A percentile compares a stretch with the other conserved stretches of the same genome.
phyloP scores from a whole-genome alignment of 2,797 vertebrate genomes.

The Acipenser ruthenus region DNA sequence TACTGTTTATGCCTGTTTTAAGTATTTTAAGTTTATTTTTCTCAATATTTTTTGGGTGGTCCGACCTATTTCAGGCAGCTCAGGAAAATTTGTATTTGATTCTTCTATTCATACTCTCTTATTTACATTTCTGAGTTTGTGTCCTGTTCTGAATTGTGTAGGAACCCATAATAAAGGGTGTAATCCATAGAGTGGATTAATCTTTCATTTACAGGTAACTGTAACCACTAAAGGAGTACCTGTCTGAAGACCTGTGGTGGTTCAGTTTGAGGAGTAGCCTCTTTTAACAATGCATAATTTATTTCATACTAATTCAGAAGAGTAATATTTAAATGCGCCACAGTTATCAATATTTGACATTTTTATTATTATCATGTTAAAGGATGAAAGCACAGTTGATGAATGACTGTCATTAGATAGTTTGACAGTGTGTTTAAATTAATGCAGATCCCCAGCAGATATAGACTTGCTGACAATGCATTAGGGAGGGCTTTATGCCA shows the following conservation, averaged over 20 bases:
- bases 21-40: too few species aligned
- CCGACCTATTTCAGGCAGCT: too few species aligned
- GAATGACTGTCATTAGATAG: conserved; percentile 50
- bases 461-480: conserved; percentile 28
- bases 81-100: too few species aligned
- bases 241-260: not conserved
- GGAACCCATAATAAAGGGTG: too few species aligned
- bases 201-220: too few species aligned
- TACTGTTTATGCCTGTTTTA: too few species aligned
- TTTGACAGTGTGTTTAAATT: conserved; percentile 29
- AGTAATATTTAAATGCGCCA: conserved; percentile 40
- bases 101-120: too few species aligned
- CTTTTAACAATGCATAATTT: not conserved
- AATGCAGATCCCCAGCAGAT: conserved; percentile 26
- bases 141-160: too few species aligned
- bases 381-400: conserved; percentile 42
- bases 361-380: conserved; percentile 41
- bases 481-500: not conserved
- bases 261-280: not conserved
- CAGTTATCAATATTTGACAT: conserved; percentile 41
- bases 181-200: too few species aligned
- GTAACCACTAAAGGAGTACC: too few species aligned
- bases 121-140: too few species aligned
- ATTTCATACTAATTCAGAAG: not conserved
- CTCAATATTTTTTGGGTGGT: too few species aligned